These are phyloP conservation scores for Hucho hucho DNA, from an alignment of 2,113 vertebrate genomes.

Conservation along the genomic window DNA sequence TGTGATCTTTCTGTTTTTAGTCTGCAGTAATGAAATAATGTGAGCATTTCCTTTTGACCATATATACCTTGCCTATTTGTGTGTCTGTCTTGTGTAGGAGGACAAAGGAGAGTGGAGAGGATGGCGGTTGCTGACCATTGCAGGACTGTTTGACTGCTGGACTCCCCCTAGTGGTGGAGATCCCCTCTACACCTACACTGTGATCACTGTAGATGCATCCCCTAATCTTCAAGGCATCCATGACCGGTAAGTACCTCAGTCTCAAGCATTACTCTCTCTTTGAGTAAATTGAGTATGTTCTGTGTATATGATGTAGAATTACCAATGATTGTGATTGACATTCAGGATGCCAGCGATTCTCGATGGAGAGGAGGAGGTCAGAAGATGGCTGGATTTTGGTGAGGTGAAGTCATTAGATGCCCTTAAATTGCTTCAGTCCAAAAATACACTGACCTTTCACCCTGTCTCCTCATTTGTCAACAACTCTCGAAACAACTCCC, in stretches of 20 bases:
- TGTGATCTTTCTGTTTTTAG: background rate
- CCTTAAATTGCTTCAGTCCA: slow-evolving; percentile 83
- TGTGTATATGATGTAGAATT: background rate
- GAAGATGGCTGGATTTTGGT: slow-evolving; percentile 90
- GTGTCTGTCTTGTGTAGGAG: slow-evolving; percentile 41
- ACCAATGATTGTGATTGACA: background rate
- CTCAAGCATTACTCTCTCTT: too few species aligned
- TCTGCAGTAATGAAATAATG: too few species aligned
- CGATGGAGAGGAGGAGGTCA: slow-evolving; percentile 81
- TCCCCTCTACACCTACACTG: slow-evolving; percentile 83
- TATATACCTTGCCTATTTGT: background rate
- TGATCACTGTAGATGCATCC: slow-evolving; percentile 90
- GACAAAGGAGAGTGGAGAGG: slow-evolving; percentile 74
- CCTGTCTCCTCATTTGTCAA: slow-evolving; percentile 89
- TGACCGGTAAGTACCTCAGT: slow-evolving; percentile 71
- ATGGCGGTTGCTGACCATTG: slow-evolving; percentile 89
- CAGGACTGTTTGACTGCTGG: slow-evolving; percentile 97
- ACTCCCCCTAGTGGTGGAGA: slow-evolving; percentile 82
- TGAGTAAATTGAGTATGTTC: too few species aligned
- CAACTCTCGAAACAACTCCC: slow-evolving; percentile 82
- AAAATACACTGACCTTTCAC: slow-evolving; percentile 83
- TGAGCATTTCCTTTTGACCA: background rate
- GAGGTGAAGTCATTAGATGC: slow-evolving; percentile 86
- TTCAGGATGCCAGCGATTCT: slow-evolving; percentile 94
- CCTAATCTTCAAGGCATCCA: slow-evolving; percentile 84